Base-by-base conservation (phyloP, 2,113 vertebrate species). In the Peromyscus polionotus region DNA sequence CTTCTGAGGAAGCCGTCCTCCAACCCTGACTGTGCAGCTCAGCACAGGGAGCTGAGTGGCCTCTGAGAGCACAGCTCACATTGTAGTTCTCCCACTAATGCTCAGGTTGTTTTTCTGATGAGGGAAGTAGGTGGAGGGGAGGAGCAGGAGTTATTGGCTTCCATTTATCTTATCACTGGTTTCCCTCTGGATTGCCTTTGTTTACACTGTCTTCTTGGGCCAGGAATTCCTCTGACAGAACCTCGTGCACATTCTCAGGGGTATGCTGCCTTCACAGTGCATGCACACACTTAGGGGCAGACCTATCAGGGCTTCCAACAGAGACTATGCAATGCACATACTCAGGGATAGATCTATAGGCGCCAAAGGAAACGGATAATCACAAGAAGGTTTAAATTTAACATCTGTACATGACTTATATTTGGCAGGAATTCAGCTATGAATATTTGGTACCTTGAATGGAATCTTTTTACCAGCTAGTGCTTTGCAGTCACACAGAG, bases 91-190 rank as follows among this genome's bases (percentile, higher is more conserved):
- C 59, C 54, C 28, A 42, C 81, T 11, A 20, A 39, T 36, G 13
- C n/a, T 91, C 80, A 93, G 87, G 48, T 65, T 95, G 93, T 96
- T 97, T 98, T 97, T 91, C 93, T 93, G 70, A 89, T 65, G 81
- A 92, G 75, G 93, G 93, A 95, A 97, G 85, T 81, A 92, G 59
- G 93, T 85, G 75, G 97, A 94, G 3, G 0, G 72, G 75, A 95
- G 84, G 90, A 90, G 94, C 95, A 10, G 0, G 95, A 96, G 95
- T 98, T 76, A 95, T 67, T 98, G 98, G 97, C 93, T 98, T 97
- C 12, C 51, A 91, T 97, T 98, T 98, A 96, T 98, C 80, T 94
- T 96, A 98, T 94, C 97, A 76, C 96, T 97, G 96, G 91, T 96
- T 97, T 97, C 92, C 95, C 97, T 96, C 96, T 20, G 54, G 0